Percentiles rank a stretch among this genome's conserved stretches.
Conservation (phyloP, 1,140 invertebrate species). For the Megalopta genalis region DNA sequence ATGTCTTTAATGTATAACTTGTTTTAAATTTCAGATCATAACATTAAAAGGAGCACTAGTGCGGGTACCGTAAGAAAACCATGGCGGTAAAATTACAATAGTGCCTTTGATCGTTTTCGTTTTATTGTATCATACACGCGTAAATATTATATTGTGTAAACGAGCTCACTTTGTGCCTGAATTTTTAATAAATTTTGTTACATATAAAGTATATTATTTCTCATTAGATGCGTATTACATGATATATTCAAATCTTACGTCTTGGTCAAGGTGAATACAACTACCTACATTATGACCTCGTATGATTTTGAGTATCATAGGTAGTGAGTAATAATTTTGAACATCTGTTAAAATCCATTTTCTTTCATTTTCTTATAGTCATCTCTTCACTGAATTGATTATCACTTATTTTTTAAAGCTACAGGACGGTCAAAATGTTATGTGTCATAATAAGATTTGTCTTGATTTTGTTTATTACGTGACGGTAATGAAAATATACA, state of each 20-base stretch:
- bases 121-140: slow-evolving; percentile 1
- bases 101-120: slow-evolving; percentile 42
- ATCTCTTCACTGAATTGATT: too few relatives aligned
- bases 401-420: too few relatives aligned
- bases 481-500: too few relatives aligned
- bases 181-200: slow-evolving; percentile 45
- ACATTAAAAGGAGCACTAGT: slow-evolving; percentile 76
- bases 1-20: not conserved
- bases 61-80: slow-evolving; percentile 75
- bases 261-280: not conserved
- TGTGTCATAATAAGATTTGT: too few relatives aligned
- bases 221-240: not conserved
- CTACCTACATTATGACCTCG: too few relatives aligned
- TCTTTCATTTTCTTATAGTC: too few relatives aligned
- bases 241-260: not conserved
- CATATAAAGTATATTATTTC: not conserved
- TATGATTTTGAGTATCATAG: too few relatives aligned
- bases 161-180: slow-evolving; percentile 32
- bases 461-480: too few relatives aligned
- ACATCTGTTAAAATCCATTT: too few relatives aligned
- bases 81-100: slow-evolving; percentile 67
- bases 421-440: too few relatives aligned
- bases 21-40: slow-evolving; percentile 67
- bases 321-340: too few relatives aligned
- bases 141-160: slow-evolving; percentile 7